phyloP scores from a whole-genome alignment of 2,113 vertebrate species.

The Platysternon megacephalum region DNA sequence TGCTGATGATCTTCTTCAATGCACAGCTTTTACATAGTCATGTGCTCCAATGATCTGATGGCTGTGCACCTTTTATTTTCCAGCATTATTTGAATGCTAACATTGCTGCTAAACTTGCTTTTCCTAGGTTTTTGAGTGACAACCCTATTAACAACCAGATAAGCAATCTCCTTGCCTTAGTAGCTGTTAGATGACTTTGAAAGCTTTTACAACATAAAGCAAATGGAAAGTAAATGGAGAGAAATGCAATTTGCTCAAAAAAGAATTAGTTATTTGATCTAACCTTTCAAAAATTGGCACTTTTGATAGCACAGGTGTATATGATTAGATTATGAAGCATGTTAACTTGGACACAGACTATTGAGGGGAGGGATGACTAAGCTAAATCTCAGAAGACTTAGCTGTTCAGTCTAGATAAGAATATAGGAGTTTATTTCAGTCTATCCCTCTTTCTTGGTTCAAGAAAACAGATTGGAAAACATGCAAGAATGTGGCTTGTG shows the following conservation, averaged over 20 bases:
- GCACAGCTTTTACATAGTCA: background rate
- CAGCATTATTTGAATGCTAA: background rate
- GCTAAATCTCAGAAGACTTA: background rate
- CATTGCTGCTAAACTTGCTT: background rate
- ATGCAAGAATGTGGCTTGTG: conserved; percentile 5
- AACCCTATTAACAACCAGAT: background rate
- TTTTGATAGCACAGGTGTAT: background rate
- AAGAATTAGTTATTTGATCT: background rate
- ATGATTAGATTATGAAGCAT: background rate
- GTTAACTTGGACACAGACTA: background rate
- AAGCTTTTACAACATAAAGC: background rate
- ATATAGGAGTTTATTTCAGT: conserved; percentile 29
- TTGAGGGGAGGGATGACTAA: background rate
- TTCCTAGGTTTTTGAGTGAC: background rate
- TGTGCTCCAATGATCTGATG: background rate
- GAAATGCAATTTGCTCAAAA: background rate
- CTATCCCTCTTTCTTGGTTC: background rate
- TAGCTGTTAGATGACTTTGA: background rate
- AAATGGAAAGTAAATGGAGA: background rate
- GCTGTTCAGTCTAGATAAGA: conserved; percentile 29
- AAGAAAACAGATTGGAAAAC: background rate
- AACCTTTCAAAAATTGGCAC: background rate
- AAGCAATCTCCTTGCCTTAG: background rate
- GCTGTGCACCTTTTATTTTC: background rate
- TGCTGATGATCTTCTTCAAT: background rate